phyloP scores from a whole-genome alignment of 2,888 invertebrate species.

The Allolobophora icterica region DNA sequence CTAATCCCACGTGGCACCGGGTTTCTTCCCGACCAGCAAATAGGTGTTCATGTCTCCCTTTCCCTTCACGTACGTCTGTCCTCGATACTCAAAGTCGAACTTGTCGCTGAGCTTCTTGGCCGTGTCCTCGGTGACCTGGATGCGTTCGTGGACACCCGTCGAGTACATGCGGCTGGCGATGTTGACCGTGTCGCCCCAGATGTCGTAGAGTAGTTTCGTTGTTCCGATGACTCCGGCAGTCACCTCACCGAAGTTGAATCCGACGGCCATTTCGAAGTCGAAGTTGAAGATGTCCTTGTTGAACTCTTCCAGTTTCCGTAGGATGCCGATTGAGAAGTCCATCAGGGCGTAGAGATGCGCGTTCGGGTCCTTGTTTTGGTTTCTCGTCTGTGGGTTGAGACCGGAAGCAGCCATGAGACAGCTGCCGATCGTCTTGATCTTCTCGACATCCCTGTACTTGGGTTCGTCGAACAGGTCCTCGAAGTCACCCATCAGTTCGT shows the following conservation, averaged over 20 bases:
- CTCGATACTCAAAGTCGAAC: conserved; percentile 89
- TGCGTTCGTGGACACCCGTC: conserved; percentile 80
- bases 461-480: conserved; percentile 85
- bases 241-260: conserved; percentile 91
- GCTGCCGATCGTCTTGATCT: conserved; percentile 93
- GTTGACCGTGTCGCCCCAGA: conserved; percentile 98
- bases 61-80: conserved; percentile 93
- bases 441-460: conserved; percentile 87
- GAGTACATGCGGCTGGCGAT: conserved; percentile 97
- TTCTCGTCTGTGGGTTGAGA: conserved; percentile 80
- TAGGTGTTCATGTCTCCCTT: conserved; percentile 94
- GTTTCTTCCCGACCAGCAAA: conserved; percentile 67
- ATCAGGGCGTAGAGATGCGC: conserved; percentile 85
- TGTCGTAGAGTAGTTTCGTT: conserved; percentile 92
- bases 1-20: conserved; percentile 41
- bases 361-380: conserved; percentile 74
- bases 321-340: conserved; percentile 88
- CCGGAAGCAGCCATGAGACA: conserved; percentile 98
- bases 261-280: conserved; percentile 66
- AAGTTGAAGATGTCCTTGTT: conserved; percentile 66
- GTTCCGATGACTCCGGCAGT: conserved; percentile 95
- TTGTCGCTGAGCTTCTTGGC: conserved; percentile 72
- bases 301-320: conserved; percentile 70
- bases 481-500: conserved; percentile 93
- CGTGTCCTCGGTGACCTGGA: conserved; percentile 62